A percentile compares a stretch with the other conserved stretches of the same genome.
These are phyloP conservation scores for Ommatoiulus sabulosus DNA, from an alignment of 2,888 invertebrate species.

Conservation along the genomic window DNA sequence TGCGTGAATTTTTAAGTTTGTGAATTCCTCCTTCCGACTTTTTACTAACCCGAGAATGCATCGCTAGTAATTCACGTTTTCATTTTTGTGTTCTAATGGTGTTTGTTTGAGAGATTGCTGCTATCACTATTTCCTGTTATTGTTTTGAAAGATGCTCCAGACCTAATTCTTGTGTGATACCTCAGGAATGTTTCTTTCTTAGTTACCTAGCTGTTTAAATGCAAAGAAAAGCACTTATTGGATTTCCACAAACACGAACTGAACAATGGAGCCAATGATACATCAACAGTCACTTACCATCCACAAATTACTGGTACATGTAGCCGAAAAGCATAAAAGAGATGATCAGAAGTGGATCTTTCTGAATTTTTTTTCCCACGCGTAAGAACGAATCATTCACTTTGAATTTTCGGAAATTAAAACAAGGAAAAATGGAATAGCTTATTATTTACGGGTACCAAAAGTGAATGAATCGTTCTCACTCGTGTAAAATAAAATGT, in stretches of 20 bases:
- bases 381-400: too few species aligned
- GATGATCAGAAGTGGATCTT: too few species aligned
- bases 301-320: background rate
- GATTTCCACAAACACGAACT: background rate
- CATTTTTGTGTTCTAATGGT: background rate
- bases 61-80: background rate
- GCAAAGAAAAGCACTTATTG: background rate
- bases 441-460: too few species aligned
- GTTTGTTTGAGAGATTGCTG: background rate
- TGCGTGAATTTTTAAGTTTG: background rate
- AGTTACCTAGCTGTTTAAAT: background rate
- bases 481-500: too few species aligned
- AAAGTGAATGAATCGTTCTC: too few species aligned
- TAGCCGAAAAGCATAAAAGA: too few species aligned
- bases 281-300: background rate
- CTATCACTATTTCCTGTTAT: background rate
- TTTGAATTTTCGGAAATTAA: too few species aligned
- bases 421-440: too few species aligned
- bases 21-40: background rate
- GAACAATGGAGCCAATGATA: background rate
- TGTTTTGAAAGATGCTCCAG: background rate
- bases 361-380: too few species aligned
- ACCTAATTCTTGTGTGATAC: background rate
- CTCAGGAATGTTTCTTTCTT: background rate
- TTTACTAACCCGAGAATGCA: slow-evolving; percentile 33